Evolutionary conservation across 1,140 invertebrate genomes (phyloP).

Genomic region (Contarinia nasturtii): DNA sequence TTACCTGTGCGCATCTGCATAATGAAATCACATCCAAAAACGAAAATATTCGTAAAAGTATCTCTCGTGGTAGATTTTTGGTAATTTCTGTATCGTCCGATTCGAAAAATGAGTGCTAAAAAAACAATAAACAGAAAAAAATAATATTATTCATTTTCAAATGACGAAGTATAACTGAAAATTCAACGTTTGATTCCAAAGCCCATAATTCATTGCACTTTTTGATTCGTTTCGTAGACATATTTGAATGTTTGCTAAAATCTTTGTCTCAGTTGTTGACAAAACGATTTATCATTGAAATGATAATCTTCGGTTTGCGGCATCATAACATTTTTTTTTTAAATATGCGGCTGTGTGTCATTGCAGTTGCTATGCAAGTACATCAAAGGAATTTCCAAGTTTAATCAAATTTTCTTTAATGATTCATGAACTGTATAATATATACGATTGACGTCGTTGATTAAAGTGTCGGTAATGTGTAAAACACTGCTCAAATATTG

Average conservation of each 20-base stretch:
- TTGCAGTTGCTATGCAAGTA: no score
- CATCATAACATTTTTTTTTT: no score
- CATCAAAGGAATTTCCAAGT: background rate
- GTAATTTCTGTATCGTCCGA: constrained; percentile 77
- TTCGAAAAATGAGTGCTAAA: constrained; percentile 23
- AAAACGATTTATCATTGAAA: background rate
- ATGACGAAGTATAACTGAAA: no score
- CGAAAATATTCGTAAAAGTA: constrained; percentile 88
- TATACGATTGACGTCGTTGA: no score
- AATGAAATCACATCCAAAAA: constrained; percentile 94
- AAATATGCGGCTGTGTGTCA: no score
- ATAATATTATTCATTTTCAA: background rate
- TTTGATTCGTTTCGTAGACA: background rate
- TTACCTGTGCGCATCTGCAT: constrained; percentile 89
- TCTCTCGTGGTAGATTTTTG: constrained; percentile 89
- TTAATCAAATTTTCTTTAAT: constrained; percentile 1
- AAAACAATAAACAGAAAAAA: constrained; percentile 5
- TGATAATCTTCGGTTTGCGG: no score
- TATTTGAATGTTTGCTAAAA: no score
- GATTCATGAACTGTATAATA: no score
- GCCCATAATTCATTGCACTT: no score
- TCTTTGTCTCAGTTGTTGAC: background rate
- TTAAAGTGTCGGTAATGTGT: no score
- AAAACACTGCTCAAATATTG: no score
- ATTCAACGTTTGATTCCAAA: no score